Percentiles rank a stretch among this genome's conserved stretches.
Evolutionary conservation across 2,113 vertebrate species (phyloP).

Genomic region (Rhadina sibilatrix): DNA sequence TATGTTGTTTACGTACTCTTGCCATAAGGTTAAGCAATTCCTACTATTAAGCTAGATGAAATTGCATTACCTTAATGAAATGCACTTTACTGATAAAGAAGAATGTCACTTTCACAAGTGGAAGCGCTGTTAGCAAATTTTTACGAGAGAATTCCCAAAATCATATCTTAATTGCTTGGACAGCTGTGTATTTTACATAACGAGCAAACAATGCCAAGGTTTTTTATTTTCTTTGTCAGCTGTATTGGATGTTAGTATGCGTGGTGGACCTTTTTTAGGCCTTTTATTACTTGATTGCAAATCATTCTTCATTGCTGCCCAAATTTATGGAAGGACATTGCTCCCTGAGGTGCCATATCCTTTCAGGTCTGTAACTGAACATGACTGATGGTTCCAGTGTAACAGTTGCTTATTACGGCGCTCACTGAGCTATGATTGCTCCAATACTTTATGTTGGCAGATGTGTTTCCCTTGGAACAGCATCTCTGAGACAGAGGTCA

Average conservation of each 20-base stretch:
- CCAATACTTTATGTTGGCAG: constrained; percentile 91
- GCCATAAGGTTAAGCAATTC: constrained; percentile 85
- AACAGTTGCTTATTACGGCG: constrained; percentile 87
- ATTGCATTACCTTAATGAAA: constrained; percentile 86
- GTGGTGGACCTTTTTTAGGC: constrained; percentile 81
- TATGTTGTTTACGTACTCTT: constrained; percentile 79
- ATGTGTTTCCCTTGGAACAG: constrained; percentile 89
- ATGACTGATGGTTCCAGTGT: constrained; percentile 85
- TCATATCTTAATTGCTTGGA: constrained; percentile 87
- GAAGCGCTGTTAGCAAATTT: constrained; percentile 83
- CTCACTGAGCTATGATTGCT: constrained; percentile 89
- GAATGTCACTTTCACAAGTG: constrained; percentile 86
- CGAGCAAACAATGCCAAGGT: constrained; percentile 84
- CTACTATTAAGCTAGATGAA: constrained; percentile 81
- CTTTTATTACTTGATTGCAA: constrained; percentile 90
- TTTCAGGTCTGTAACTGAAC: constrained; percentile 89
- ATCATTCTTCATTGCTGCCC: constrained; percentile 89
- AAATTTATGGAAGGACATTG: constrained; percentile 91
- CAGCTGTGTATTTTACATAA: constrained; percentile 88
- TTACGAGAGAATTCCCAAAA: constrained; percentile 85
- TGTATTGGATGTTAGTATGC: constrained; percentile 84
- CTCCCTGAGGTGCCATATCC: constrained; percentile 86
- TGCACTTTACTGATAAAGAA: constrained; percentile 83
- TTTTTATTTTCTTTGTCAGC: constrained; percentile 86
- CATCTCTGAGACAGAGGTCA: constrained; percentile 86